A percentile compares a stretch with the other conserved stretches of the same genome.
These are phyloP conservation scores for Galleria mellonella DNA, from an alignment of 1,140 invertebrate species.

Conservation along the genomic window DNA sequence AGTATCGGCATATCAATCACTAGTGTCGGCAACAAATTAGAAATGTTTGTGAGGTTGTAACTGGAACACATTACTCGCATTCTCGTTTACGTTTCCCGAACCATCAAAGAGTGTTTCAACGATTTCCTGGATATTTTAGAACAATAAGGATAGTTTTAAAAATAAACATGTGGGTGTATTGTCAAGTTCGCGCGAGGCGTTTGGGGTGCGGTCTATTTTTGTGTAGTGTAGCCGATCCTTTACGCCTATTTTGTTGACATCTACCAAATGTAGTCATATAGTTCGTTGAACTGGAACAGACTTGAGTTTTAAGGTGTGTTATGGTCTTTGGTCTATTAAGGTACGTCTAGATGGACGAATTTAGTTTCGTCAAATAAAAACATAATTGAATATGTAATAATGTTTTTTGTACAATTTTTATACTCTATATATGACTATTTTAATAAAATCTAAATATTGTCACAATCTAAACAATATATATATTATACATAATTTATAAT, in stretches of 20 bases:
- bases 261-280: constrained; percentile 2
- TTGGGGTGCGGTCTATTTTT: constrained; percentile 53
- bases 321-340: background rate
- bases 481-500: no score
- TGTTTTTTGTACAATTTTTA: no score
- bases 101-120: constrained; percentile 27
- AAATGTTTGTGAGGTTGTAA: no score
- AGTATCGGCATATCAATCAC: no score
- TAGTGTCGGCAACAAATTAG: no score
- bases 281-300: constrained; percentile 6
- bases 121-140: constrained; percentile 40
- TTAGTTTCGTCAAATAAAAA: no score
- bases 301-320: background rate
- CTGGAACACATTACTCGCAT: no score
- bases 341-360: no score
- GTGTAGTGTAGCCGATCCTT: constrained; percentile 32
- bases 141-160: constrained; percentile 56
- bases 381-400: no score
- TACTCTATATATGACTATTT: no score
- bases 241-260: constrained; percentile 34
- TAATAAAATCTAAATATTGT: no score
- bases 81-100: background rate
- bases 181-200: constrained; percentile 53
- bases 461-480: no score
- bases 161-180: constrained; percentile 51